These are phyloP conservation scores for Ficedula albicollis DNA, from an alignment of 2,797 vertebrate species.

Conservation along the genomic window DNA sequence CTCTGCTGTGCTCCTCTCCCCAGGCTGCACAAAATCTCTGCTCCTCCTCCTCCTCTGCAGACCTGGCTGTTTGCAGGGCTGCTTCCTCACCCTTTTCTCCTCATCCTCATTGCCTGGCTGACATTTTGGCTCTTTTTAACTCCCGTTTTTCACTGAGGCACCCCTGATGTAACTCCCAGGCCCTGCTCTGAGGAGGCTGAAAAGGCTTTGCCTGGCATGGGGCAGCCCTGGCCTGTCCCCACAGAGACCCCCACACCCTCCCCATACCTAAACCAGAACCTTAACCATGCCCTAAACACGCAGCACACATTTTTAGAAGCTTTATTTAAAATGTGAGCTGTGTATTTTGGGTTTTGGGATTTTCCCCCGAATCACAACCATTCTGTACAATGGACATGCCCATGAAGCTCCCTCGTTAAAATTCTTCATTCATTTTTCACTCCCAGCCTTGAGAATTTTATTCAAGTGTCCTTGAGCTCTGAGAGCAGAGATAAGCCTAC, in stretches of 20 bases:
- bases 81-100: background rate
- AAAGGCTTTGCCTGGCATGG: fast-evolving
- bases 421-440: background rate
- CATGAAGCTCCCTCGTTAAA: fast-evolving
- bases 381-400: background rate
- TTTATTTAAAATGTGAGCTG: fast-evolving
- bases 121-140: background rate
- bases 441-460: background rate
- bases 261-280: background rate
- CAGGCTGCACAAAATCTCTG: background rate
- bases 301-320: background rate
- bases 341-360: background rate
- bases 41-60: background rate
- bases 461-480: background rate
- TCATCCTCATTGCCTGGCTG: background rate
- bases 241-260: background rate
- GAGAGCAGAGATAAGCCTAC: background rate
- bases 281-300: background rate
- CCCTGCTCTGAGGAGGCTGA: background rate
- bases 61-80: background rate
- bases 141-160: fast-evolving
- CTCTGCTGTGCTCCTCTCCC: background rate
- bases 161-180: background rate
- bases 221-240: background rate
- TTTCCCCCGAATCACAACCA: fast-evolving